phyloP scores from a whole-genome alignment of 1,140 invertebrate genomes.

The Venturia canescens region DNA sequence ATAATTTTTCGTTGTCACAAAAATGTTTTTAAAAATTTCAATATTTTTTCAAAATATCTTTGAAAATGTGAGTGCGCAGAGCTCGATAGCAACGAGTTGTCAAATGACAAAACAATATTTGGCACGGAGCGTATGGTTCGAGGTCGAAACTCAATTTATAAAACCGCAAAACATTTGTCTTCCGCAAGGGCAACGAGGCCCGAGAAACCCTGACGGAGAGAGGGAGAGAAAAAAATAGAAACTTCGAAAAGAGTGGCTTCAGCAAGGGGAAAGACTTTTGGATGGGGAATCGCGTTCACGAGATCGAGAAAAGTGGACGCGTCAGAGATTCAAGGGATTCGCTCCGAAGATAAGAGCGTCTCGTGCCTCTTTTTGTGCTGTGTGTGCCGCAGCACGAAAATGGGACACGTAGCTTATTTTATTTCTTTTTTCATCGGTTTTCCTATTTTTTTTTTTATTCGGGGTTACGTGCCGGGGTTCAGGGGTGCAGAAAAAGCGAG shows the following conservation, averaged over 20 bases:
- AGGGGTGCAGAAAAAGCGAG: constrained; percentile 29
- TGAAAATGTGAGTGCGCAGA: too few relatives aligned
- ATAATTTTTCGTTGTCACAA: too few relatives aligned
- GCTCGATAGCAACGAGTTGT: too few relatives aligned
- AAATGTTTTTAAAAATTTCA: too few relatives aligned
- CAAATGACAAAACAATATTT: too few relatives aligned
- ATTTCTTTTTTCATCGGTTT: too few relatives aligned
- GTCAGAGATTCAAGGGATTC: constrained; percentile 63
- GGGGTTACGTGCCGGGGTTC: constrained; percentile 21
- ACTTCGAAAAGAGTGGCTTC: neutral
- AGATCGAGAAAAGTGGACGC: constrained; percentile 39
- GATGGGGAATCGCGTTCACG: constrained; percentile 10
- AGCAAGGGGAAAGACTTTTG: neutral
- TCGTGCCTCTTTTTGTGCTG: constrained; percentile 13
- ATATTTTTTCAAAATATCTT: too few relatives aligned
- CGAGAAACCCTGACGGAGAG: neutral
- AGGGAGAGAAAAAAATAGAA: constrained; percentile 15
- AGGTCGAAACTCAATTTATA: too few relatives aligned
- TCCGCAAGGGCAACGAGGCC: neutral
- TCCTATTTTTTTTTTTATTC: neutral
- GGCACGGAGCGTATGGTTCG: too few relatives aligned
- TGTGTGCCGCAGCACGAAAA: constrained; percentile 41
- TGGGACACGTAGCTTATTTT: constrained; percentile 7
- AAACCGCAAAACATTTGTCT: too few relatives aligned
- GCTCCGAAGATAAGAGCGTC: constrained; percentile 65